These are phyloP conservation scores for Datnioides undecimradiatus DNA, from an alignment of 2,113 vertebrate genomes.

Conservation along the genomic window DNA sequence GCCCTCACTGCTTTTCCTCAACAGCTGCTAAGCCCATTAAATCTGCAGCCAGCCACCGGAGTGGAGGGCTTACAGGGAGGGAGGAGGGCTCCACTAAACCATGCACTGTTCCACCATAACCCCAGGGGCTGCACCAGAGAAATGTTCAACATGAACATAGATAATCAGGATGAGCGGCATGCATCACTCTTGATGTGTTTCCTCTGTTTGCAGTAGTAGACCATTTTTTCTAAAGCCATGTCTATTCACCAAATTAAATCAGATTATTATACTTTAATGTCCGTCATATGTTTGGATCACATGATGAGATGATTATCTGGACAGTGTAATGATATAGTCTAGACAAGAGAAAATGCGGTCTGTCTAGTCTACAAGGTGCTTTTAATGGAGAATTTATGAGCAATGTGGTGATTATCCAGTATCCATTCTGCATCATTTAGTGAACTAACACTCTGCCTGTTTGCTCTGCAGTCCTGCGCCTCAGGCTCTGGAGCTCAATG, in stretches of 20 bases:
- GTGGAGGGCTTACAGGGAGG: slow-evolving; percentile 63
- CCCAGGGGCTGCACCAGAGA: slow-evolving; percentile 62
- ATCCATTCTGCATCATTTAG: slow-evolving; percentile 76
- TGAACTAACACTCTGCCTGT: slow-evolving; percentile 60
- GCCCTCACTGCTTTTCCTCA: slow-evolving; percentile 79
- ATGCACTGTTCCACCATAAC: slow-evolving; percentile 63
- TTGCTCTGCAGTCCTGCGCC: slow-evolving; percentile 62
- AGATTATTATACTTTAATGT: slow-evolving; percentile 1
- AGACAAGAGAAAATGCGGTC: slow-evolving; percentile 9
- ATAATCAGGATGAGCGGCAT: slow-evolving; percentile 47
- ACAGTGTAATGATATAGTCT: not conserved
- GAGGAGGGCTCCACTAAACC: slow-evolving; percentile 58
- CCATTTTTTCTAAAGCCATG: not conserved
- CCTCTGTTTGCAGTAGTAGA: slow-evolving; percentile 12
- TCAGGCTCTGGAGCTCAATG: slow-evolving; percentile 61
- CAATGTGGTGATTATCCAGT: slow-evolving; percentile 61
- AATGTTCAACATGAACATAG: slow-evolving; percentile 61
- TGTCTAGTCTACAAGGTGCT: slow-evolving; percentile 6
- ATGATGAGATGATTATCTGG: not conserved
- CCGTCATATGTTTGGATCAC: not conserved
- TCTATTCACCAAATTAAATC: slow-evolving; percentile 15
- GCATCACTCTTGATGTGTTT: slow-evolving; percentile 18
- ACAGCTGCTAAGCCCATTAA: slow-evolving; percentile 84
- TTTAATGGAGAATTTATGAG: slow-evolving; percentile 57
- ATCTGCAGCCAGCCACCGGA: slow-evolving; percentile 79